phyloP scores from a whole-genome alignment of 2,113 vertebrate species.

The Anseranas semipalmata region DNA sequence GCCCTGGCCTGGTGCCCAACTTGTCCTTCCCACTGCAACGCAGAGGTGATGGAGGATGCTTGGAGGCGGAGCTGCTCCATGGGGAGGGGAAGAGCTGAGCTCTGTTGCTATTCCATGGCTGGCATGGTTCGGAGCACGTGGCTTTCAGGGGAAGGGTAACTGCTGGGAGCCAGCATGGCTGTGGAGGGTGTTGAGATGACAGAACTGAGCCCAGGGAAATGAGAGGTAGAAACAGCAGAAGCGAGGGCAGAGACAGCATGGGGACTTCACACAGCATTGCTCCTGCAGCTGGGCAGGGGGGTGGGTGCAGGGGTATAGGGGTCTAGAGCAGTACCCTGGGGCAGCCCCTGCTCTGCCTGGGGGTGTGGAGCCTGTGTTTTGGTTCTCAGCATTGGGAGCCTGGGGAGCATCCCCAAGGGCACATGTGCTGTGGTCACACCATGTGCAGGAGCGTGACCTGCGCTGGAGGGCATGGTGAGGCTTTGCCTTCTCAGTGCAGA shows the following conservation, averaged over 20 bases:
- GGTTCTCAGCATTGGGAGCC: fast-evolving
- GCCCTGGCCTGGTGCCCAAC: not conserved
- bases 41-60: not conserved
- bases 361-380: fast-evolving
- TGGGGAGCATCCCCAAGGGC: fast-evolving
- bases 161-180: not conserved
- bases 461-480: too few species aligned
- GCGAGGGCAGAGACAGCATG: not conserved
- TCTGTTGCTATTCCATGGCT: not conserved
- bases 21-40: fast-evolving
- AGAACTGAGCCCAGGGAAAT: not conserved
- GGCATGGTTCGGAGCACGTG: fast-evolving
- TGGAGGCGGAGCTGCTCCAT: fast-evolving
- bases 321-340: fast-evolving
- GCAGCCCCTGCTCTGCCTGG: fast-evolving
- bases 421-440: too few species aligned
- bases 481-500: too few species aligned
- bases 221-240: not conserved
- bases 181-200: not conserved
- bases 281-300: not conserved
- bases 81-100: not conserved
- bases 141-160: not conserved
- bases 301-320: fast-evolving
- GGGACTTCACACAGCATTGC: fast-evolving
- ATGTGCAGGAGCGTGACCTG: too few species aligned